Conservation (phyloP, 35 echinoderm and acorn worm genomes). For the Ophiothrix spiculata region DNA sequence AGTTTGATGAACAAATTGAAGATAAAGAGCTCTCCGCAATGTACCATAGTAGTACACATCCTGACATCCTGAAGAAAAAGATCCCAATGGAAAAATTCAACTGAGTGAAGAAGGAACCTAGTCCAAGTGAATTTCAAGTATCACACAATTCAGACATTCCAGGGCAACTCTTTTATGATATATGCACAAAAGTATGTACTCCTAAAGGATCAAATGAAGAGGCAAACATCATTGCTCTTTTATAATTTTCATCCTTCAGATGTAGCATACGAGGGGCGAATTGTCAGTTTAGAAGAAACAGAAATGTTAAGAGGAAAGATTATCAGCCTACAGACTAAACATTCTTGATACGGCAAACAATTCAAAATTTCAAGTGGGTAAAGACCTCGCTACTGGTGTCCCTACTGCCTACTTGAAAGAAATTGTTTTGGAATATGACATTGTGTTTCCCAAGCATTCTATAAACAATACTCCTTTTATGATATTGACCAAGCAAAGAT, state of each 20-base stretch:
- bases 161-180: neutral
- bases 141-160: neutral
- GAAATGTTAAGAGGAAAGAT: neutral
- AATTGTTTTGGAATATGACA: neutral
- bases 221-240: neutral
- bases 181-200: neutral
- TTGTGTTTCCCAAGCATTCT: neutral
- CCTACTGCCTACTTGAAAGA: neutral
- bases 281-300: neutral
- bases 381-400: neutral
- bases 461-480: neutral
- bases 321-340: neutral
- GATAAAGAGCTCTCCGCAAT: constrained; percentile 19
- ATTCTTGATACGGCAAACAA: neutral
- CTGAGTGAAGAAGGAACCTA: neutral
- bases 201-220: neutral
- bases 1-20: neutral
- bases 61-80: constrained; percentile 15
- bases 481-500: neutral
- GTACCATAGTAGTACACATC: constrained; percentile 34
- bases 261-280: neutral
- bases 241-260: neutral
- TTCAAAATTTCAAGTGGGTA: neutral
- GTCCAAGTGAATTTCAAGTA: neutral
- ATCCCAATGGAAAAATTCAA: neutral